These are phyloP conservation scores for Tanypteryx hageni DNA, from an alignment of 2,888 invertebrate genomes.

Conservation along the genomic window DNA sequence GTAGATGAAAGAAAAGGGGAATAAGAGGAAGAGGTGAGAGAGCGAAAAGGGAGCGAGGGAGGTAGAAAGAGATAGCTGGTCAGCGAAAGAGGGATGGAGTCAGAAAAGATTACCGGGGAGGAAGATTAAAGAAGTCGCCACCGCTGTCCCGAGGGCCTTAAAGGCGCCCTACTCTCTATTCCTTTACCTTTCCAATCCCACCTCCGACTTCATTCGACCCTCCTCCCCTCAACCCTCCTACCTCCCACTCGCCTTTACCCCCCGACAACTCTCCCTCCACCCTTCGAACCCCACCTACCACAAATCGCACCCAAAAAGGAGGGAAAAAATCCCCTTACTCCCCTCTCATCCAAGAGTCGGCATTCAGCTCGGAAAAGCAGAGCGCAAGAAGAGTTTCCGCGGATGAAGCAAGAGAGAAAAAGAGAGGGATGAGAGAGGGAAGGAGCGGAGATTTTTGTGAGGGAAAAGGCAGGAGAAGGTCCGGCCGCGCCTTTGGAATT, in stretches of 20 bases:
- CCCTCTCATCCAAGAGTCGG: not conserved
- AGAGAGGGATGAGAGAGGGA: slow-evolving; percentile 4
- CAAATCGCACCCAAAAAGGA: not conserved
- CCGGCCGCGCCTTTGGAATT: slow-evolving; percentile 1
- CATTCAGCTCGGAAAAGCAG: not conserved
- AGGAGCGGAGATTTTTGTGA: not conserved
- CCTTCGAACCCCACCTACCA: not conserved
- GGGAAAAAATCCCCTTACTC: not conserved
- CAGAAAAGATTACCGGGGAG: not conserved
- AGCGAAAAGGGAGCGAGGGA: not conserved
- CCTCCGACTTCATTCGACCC: not conserved
- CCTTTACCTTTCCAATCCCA: not conserved
- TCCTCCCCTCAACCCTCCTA: not conserved
- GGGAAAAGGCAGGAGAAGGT: not conserved
- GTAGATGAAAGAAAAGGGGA: not conserved
- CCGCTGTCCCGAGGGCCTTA: slow-evolving; percentile 53
- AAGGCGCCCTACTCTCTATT: not conserved
- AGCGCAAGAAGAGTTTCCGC: not conserved
- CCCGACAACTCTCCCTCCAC: not conserved
- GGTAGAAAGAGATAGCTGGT: not conserved
- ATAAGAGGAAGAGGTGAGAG: not conserved
- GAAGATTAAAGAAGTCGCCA: slow-evolving; percentile 60
- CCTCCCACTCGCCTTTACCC: not conserved
- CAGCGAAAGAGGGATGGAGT: not conserved
- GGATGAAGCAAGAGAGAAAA: not conserved